A percentile compares a stretch with the other conserved stretches of the same genome.
phyloP scores from a whole-genome alignment of 2,888 invertebrate genomes.

The Apeira syringaria region DNA sequence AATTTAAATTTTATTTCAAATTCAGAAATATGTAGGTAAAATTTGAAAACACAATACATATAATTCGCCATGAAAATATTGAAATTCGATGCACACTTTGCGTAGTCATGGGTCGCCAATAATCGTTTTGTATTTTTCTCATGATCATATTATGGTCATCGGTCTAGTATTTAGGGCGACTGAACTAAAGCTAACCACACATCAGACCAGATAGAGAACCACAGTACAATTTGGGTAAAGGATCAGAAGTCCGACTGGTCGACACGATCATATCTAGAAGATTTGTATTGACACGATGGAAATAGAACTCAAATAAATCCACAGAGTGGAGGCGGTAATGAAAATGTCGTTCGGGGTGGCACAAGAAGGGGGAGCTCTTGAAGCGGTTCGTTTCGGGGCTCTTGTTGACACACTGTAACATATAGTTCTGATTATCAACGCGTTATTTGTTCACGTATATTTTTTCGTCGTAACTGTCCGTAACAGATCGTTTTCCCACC shows the following conservation, averaged over 20 bases:
- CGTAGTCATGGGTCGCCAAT: neutral
- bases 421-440: slow-evolving; percentile 13
- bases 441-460: slow-evolving; percentile 10
- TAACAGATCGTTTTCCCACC: slow-evolving; percentile 33
- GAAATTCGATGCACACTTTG: too few relatives aligned
- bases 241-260: neutral
- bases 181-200: slow-evolving; percentile 10
- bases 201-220: neutral
- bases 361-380: slow-evolving; percentile 5
- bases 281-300: neutral
- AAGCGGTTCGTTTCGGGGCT: slow-evolving; percentile 1
- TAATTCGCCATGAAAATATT: too few relatives aligned
- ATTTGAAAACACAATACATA: too few relatives aligned
- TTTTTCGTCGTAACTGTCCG: slow-evolving; percentile 3
- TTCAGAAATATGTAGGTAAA: too few relatives aligned
- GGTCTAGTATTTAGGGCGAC: slow-evolving; percentile 16
- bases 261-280: neutral
- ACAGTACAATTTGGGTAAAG: neutral
- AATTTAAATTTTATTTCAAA: too few relatives aligned
- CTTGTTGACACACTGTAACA: slow-evolving; percentile 10
- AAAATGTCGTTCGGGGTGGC: slow-evolving; percentile 3
- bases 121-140: neutral
- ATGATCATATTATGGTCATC: neutral
- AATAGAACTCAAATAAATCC: slow-evolving; percentile 7
- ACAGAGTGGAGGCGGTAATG: neutral